A percentile compares a stretch with the other conserved stretches of the same genome.
Conservation (phyloP, 2,113 vertebrate species). For the Bubalus kerabau region DNA sequence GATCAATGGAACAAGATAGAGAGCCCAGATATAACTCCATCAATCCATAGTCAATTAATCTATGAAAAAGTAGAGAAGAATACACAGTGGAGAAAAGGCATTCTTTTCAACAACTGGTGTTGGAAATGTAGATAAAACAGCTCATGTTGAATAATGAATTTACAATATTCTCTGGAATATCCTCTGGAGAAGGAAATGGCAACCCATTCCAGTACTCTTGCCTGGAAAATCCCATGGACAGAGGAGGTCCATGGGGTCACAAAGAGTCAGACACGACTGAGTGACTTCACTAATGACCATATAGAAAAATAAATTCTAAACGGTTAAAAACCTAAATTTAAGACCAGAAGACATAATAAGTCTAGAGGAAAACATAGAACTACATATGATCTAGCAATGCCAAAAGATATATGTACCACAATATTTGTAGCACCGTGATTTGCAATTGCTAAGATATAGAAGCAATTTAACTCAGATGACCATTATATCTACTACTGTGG, state of each 20-base stretch:
- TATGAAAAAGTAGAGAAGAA: neutral
- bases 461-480: too few species aligned
- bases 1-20: neutral
- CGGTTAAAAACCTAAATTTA: too few species aligned
- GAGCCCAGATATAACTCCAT: neutral
- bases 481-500: too few species aligned
- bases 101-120: neutral
- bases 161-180: neutral
- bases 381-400: too few species aligned
- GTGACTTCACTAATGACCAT: neutral
- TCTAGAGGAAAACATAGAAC: too few species aligned
- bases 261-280: neutral
- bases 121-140: neutral
- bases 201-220: neutral
- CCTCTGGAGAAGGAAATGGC: neutral
- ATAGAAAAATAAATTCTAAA: neutral
- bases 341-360: too few species aligned
- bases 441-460: too few species aligned
- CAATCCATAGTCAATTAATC: neutral
- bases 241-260: neutral
- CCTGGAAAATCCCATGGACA: neutral
- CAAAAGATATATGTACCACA: too few species aligned
- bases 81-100: neutral
- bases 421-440: too few species aligned
- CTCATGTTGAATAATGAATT: neutral